Conservation (phyloP, 2,113 vertebrate genomes). For the Heterochromis multidens region DNA sequence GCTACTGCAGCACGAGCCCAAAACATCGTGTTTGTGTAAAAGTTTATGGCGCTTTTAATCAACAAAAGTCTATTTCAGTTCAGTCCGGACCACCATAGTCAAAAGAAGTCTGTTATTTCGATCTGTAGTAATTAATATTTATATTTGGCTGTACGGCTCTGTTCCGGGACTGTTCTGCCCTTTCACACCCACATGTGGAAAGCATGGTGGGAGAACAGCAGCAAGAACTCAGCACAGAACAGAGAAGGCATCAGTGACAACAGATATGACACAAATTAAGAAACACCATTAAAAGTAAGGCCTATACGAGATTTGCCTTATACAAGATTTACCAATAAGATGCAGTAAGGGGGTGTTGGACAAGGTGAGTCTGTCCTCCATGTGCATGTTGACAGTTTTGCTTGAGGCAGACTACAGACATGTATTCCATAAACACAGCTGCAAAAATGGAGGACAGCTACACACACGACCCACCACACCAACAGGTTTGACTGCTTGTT, state of each 20-base stretch:
- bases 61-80: background rate
- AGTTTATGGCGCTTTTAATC: background rate
- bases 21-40: too few relatives aligned
- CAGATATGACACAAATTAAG: background rate
- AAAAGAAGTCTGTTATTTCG: background rate
- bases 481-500: slow-evolving; percentile 42
- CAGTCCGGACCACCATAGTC: background rate
- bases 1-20: background rate
- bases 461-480: background rate
- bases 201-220: background rate
- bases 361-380: background rate
- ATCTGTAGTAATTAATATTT: background rate
- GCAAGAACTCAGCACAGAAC: background rate
- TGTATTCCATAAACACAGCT: background rate
- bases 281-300: background rate
- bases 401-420: background rate
- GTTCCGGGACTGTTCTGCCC: background rate
- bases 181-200: background rate
- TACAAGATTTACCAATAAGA: background rate
- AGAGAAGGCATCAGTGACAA: background rate
- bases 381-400: background rate
- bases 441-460: background rate
- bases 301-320: background rate
- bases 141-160: background rate
- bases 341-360: background rate